A percentile compares a stretch with the other conserved stretches of the same genome.
Evolutionary conservation across 2,888 invertebrate species (phyloP).

Genomic region (Sepiola atlantica): DNA sequence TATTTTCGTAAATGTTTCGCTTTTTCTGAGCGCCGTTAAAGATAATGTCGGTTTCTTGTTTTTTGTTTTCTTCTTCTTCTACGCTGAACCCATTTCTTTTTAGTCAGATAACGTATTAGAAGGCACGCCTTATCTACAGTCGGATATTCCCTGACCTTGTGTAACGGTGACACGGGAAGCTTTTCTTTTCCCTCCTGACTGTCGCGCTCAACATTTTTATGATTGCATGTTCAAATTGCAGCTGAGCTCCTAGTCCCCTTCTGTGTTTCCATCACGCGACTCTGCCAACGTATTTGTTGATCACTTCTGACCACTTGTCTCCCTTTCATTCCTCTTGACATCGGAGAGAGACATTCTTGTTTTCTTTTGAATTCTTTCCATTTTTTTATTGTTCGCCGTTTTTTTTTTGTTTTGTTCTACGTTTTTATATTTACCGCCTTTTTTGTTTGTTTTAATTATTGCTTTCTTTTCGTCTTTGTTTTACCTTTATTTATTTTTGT

Average conservation of each 20-base stretch:
- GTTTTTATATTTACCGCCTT: neutral
- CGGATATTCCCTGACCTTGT: conserved; percentile 32
- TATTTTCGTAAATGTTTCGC: neutral
- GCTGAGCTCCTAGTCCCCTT: neutral
- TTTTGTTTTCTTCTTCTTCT: neutral
- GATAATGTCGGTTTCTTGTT: neutral
- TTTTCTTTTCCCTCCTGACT: neutral
- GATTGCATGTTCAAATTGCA: conserved; percentile 16
- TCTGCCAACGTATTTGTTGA: neutral
- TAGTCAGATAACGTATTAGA: neutral
- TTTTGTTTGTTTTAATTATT: neutral
- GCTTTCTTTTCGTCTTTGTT: neutral
- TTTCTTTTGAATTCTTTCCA: neutral
- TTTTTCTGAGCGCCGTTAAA: neutral
- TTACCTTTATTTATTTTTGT: neutral
- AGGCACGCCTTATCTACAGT: neutral
- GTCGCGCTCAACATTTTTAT: neutral
- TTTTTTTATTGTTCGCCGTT: neutral
- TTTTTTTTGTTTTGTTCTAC: neutral
- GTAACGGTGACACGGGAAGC: neutral
- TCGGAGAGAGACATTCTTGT: neutral
- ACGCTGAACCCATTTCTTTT: neutral
- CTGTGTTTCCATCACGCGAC: neutral
- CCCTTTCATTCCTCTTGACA: neutral
- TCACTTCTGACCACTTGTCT: neutral